Evolutionary conservation across 2,113 vertebrate species (phyloP), one percentile per base, ranked within the genome.

Genomic region (Lasiurus cinereus): DNA sequence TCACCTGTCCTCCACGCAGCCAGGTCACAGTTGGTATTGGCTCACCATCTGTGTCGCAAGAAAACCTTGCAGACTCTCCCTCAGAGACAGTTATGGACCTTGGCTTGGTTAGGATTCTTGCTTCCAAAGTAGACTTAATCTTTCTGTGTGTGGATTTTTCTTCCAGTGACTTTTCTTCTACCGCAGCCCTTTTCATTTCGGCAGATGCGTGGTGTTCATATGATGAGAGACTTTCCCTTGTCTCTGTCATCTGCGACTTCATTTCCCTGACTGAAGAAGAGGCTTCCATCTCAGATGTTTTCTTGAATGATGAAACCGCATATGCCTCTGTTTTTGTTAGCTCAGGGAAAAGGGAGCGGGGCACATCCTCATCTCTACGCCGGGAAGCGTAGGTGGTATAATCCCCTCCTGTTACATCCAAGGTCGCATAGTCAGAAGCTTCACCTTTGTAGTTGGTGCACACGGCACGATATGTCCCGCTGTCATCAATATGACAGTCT

Each of bases 391-490:
- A 99, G 87, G 98, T 98, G 87, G 98, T 98, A 84, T 99, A 99
- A 96, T 98, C 99, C 76, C 98, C 99, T 90, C 98, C 99, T 27
- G 99, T 98, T 62, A 99, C 99, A 91, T 99, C 99, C 77, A 99
- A 93, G 1, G 99, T 99, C 19, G 99, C 99, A 27, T 99, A 99
- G 97, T 99, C 99, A 7, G 99, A 99, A 43, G 99, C 99, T 96
- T 99, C 99, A 29, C 99, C 99, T 98, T 99, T 99, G 97, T 99
- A 96, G 88, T 99, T 99, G 94, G 98, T 99, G 97, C 99, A 99
- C 74, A 99, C 98, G 15, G 98, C 99, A 74, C 99, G 98, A 90
- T 99, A 99, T 12, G 99, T 99, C 73, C 99, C 99, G 0, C 99
- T 98, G 93, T 99, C 99, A 59, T 99, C 99, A 85, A 98, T 98